Conservation (phyloP, 2,888 invertebrate genomes). For the Melolontha melolontha region DNA sequence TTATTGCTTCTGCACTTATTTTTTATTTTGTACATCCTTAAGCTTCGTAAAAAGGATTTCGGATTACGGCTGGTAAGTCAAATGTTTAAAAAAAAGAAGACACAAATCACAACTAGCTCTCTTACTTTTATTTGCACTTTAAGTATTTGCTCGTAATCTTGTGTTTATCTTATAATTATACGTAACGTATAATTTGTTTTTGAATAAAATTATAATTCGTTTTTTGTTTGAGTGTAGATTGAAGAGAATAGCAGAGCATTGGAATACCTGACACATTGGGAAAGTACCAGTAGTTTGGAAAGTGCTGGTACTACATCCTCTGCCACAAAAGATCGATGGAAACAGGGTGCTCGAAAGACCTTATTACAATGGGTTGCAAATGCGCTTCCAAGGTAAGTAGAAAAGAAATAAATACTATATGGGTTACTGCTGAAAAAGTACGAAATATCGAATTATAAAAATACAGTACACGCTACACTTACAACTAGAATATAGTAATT, state of each 20-base stretch:
- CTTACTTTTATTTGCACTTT: neutral
- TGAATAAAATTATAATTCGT: neutral
- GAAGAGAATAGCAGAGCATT: constrained; percentile 93
- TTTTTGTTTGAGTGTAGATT: constrained; percentile 73
- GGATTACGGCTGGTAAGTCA: constrained; percentile 60
- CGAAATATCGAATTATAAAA: too few relatives aligned
- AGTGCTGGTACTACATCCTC: constrained; percentile 81
- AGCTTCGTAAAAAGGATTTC: constrained; percentile 65
- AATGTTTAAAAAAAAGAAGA: neutral
- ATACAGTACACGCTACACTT: too few relatives aligned
- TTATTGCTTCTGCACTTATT: constrained; percentile 45
- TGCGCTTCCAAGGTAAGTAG: constrained; percentile 82
- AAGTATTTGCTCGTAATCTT: constrained; percentile 7
- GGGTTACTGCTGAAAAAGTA: too few relatives aligned
- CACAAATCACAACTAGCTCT: constrained; percentile 3
- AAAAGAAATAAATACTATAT: neutral
- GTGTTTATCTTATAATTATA: neutral
- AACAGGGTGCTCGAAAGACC: constrained; percentile 91
- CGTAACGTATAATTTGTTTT: neutral
- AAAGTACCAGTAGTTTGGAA: constrained; percentile 87
- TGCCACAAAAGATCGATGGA: constrained; percentile 75
- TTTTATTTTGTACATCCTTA: constrained; percentile 53
- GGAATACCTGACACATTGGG: constrained; percentile 85
- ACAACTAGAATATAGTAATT: too few relatives aligned
- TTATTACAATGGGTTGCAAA: constrained; percentile 95